phyloP scores from a whole-genome alignment of 2,113 vertebrate genomes.

The Ictidomys tridecemlineatus region DNA sequence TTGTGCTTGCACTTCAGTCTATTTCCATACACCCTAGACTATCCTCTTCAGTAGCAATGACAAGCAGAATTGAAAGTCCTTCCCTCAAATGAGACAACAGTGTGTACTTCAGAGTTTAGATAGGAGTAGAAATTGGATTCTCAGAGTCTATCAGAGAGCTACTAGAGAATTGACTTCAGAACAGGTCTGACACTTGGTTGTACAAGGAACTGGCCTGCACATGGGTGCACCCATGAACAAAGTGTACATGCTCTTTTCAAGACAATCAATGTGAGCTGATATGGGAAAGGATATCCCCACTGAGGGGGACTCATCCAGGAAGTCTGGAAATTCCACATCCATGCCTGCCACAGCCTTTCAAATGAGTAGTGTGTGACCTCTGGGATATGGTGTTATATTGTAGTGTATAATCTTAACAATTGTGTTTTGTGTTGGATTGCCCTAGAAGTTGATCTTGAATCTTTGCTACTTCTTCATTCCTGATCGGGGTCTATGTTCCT shows the following conservation, averaged over 20 bases:
- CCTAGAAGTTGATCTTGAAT: not conserved
- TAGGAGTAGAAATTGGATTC: not conserved
- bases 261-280: not conserved
- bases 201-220: not conserved
- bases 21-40: no score
- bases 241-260: not conserved
- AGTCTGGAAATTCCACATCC: not conserved
- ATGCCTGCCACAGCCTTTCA: not conserved
- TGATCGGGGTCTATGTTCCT: no score
- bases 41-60: not conserved
- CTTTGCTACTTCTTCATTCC: not conserved
- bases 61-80: not conserved
- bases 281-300: not conserved
- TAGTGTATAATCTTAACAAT: not conserved
- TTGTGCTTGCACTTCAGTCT: rapidly evolving
- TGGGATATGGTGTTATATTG: not conserved
- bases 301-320: not conserved
- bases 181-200: not conserved
- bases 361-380: not conserved
- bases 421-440: not conserved
- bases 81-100: no score
- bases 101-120: not conserved
- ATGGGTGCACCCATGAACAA: not conserved
- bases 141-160: not conserved
- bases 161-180: not conserved